Percentiles rank a stretch among this genome's conserved stretches.
Evolutionary conservation across 2,797 vertebrate genomes (phyloP).

Genomic region (Labeo calbasu): DNA sequence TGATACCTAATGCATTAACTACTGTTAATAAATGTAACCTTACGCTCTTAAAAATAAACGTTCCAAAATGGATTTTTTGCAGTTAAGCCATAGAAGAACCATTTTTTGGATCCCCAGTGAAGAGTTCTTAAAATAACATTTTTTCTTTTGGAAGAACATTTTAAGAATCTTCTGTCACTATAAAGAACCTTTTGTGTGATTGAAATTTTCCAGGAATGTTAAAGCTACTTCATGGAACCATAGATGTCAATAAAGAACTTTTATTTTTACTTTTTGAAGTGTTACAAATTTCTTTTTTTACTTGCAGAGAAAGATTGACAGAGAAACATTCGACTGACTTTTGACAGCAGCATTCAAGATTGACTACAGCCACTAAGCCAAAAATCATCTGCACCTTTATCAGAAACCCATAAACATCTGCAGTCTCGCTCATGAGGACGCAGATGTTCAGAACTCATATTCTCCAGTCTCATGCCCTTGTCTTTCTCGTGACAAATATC

Average conservation of each 20-base stretch:
- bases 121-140: neutral
- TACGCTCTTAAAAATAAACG: neutral
- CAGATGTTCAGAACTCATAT: slow-evolving; percentile 61
- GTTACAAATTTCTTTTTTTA: neutral
- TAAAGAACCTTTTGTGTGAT: neutral
- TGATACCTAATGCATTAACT: neutral
- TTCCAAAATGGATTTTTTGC: neutral
- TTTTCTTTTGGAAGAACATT: neutral
- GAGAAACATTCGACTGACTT: slow-evolving; percentile 57
- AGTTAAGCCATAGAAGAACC: neutral
- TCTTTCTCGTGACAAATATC: slow-evolving; percentile 42
- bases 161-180: neutral
- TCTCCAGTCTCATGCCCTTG: slow-evolving; percentile 62
- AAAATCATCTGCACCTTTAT: slow-evolving; percentile 41
- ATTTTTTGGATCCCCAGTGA: neutral
- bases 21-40: neutral
- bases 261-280: neutral
- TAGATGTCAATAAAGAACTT: neutral
- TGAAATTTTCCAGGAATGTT: neutral
- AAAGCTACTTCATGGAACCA: neutral
- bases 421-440: slow-evolving; percentile 49
- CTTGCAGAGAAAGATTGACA: neutral
- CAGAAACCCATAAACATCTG: slow-evolving; percentile 10
- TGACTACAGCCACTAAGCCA: slow-evolving; percentile 62
- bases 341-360: slow-evolving; percentile 52